Conservation (phyloP, 1,140 invertebrate species). For the Platyscapa corneri region DNA sequence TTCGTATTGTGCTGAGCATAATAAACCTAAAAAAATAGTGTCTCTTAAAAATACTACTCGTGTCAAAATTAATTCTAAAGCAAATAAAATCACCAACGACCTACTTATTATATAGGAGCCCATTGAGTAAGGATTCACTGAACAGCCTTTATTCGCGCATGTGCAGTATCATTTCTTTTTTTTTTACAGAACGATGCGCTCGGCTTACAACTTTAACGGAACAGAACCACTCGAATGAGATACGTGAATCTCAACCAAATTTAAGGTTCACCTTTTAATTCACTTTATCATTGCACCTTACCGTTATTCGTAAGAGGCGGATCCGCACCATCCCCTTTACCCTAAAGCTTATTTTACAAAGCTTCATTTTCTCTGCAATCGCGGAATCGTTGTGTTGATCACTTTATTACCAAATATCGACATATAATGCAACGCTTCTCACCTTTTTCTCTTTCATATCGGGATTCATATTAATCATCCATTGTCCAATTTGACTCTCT, state of each 20-base stretch:
- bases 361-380: background rate
- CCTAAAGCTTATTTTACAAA: background rate
- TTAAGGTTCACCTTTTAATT: background rate
- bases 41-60: too few relatives aligned
- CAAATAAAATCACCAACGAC: too few relatives aligned
- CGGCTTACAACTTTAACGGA: background rate
- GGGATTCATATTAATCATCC: background rate
- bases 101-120: too few relatives aligned
- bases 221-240: background rate
- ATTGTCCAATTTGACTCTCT: background rate
- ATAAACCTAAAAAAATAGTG: too few relatives aligned
- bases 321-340: too few relatives aligned
- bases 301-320: background rate
- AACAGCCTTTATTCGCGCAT: background rate
- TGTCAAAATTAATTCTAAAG: too few relatives aligned
- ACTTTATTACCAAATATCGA: too few relatives aligned
- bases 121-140: background rate
- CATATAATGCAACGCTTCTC: too few relatives aligned
- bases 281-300: background rate
- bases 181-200: background rate
- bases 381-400: background rate
- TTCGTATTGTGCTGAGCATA: too few relatives aligned
- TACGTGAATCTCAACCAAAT: slow-evolving; percentile 10
- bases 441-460: too few relatives aligned
- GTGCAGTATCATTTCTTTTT: background rate